Percentiles rank a stretch among this genome's conserved stretches.
Conservation (phyloP, 2,113 vertebrate species). For the Dasyurus viverrinus region DNA sequence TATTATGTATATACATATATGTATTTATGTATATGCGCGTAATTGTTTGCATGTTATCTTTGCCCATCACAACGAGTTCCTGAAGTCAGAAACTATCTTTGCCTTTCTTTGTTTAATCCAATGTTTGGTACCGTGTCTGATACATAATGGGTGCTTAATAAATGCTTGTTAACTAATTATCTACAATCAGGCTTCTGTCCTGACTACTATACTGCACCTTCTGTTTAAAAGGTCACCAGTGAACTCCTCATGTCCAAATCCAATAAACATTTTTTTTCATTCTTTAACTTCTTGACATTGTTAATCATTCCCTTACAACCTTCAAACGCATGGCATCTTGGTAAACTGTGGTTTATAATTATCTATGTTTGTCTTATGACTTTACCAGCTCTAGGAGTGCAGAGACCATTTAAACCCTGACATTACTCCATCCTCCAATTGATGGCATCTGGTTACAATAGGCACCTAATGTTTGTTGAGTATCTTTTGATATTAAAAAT, state of each 20-base stretch:
- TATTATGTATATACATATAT: neutral
- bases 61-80: neutral
- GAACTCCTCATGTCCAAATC: neutral
- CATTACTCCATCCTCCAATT: neutral
- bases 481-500: too few species aligned
- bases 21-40: neutral
- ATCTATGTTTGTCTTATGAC: too few species aligned
- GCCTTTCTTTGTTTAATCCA: neutral
- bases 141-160: too few species aligned
- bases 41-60: neutral
- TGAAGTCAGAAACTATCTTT: neutral
- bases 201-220: neutral
- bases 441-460: too few species aligned
- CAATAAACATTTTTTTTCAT: neutral
- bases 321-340: neutral
- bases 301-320: neutral
- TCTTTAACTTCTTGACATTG: neutral
- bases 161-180: too few species aligned
- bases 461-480: too few species aligned
- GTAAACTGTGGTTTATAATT: neutral
- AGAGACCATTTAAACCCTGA: neutral
- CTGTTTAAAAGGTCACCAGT: neutral
- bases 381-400: neutral
- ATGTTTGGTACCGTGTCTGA: neutral
- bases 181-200: neutral